Evolutionary conservation across 2,888 invertebrate species (phyloP).

Genomic region (Fragum sueziense): DNA sequence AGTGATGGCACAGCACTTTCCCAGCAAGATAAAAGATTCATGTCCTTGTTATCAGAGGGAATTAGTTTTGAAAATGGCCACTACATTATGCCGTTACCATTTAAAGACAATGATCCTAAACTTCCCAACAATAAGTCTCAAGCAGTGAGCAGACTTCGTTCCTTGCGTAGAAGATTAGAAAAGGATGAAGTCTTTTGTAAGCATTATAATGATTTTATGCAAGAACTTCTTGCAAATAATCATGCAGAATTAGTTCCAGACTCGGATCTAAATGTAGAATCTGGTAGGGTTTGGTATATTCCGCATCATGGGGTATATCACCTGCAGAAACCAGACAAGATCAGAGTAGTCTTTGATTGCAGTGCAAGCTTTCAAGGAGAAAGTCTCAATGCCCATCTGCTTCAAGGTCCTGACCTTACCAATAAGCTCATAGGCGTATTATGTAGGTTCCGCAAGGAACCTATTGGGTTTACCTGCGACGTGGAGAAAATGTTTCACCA

Average conservation of each 20-base stretch:
- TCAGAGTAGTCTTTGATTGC: slow-evolving; percentile 51
- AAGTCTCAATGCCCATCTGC: slow-evolving; percentile 36
- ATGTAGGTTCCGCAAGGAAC: slow-evolving; percentile 48
- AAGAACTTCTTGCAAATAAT: slow-evolving; percentile 23
- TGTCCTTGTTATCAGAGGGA: neutral
- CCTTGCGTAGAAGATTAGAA: neutral
- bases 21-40: slow-evolving; percentile 7
- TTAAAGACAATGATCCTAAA: neutral
- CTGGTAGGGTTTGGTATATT: slow-evolving; percentile 32
- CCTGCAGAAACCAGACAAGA: slow-evolving; percentile 35
- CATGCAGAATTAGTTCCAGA: slow-evolving; percentile 29
- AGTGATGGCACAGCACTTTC: neutral
- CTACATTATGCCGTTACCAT: slow-evolving; percentile 22
- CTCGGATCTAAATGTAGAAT: neutral
- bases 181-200: neutral
- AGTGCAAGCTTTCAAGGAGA: slow-evolving; percentile 28
- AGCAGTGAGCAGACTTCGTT: neutral
- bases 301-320: slow-evolving; percentile 36
- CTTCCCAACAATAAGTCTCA: slow-evolving; percentile 7
- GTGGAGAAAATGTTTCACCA: slow-evolving; percentile 59
- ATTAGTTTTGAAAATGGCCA: neutral
- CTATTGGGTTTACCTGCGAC: slow-evolving; percentile 56
- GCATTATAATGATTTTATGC: slow-evolving; percentile 31
- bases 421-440: slow-evolving; percentile 52
- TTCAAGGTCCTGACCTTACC: slow-evolving; percentile 54